Evolutionary conservation across 1,140 invertebrate genomes (phyloP).

Genomic region (Drosophila grimshawi): DNA sequence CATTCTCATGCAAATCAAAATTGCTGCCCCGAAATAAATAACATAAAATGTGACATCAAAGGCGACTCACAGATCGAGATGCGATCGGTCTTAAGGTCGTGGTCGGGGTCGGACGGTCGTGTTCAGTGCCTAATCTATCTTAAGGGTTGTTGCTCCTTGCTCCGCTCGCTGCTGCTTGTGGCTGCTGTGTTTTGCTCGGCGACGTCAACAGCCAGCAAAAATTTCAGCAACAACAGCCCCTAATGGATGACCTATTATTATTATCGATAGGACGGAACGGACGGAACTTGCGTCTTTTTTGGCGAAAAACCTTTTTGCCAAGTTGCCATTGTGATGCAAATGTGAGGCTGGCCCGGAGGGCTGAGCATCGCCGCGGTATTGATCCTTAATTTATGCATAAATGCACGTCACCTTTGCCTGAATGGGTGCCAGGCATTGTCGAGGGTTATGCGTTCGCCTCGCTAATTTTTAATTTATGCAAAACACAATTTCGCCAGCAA

Average conservation of each 20-base stretch:
- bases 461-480: slow-evolving; percentile 83
- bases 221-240: slow-evolving; percentile 50
- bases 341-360: slow-evolving; percentile 40
- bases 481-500: slow-evolving; percentile 59
- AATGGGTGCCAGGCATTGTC: slow-evolving; percentile 47
- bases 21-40: slow-evolving; percentile 78
- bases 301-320: slow-evolving; percentile 58
- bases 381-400: slow-evolving; percentile 83
- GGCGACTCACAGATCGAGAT: slow-evolving; percentile 51
- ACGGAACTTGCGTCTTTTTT: slow-evolving; percentile 67
- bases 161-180: slow-evolving; percentile 14
- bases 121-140: slow-evolving; percentile 61
- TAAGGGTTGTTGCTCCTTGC: slow-evolving; percentile 62
- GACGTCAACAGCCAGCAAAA: slow-evolving; percentile 71
- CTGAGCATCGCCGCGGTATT: slow-evolving; percentile 66
- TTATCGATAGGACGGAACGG: slow-evolving; percentile 22
- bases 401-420: slow-evolving; percentile 76
- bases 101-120: slow-evolving; percentile 18
- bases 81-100: slow-evolving; percentile 40
- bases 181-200: slow-evolving; percentile 60
- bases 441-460: slow-evolving; percentile 39
- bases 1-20: slow-evolving; percentile 81
- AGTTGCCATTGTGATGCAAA: slow-evolving; percentile 70
- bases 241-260: slow-evolving; percentile 80
- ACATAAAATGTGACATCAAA: slow-evolving; percentile 77